Base-by-base conservation (phyloP, 1,140 invertebrate genomes). In the Mamestra configurata region DNA sequence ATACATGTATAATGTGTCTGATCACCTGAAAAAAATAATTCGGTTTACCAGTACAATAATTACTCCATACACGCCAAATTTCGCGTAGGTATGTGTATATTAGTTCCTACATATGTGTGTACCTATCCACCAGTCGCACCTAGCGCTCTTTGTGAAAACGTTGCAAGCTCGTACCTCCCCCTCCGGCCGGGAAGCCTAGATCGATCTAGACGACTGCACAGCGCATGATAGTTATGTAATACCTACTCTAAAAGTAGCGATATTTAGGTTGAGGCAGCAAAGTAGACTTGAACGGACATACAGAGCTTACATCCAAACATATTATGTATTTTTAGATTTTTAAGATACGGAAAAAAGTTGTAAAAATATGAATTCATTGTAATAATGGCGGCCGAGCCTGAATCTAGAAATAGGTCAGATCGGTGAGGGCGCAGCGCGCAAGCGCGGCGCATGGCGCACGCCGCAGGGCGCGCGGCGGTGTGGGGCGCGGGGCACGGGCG, bases 351-450 rank as follows among this genome's bases (percentile, higher is more conserved):
- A 40, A 10, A 40, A 66, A 11, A 18, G 10, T 7, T 8, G 3
- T 11, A 40, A 55, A 57, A 40, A 66, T 15, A 40, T 35, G 6
- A 77, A 68, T 10, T 46, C 43, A 15, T 61, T 35, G 15, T 20
- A 37, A n/a, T n/a, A n/a, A 77, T 53, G 40, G 40, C 49, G 59
- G 40, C 66, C 40, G 59, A 68, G 71, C 75, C 57, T 81, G 49
- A 83, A 81, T 85, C 83, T 87, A 86, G 83, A 92, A 90, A 82
- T 92, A 89, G 91, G 85, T 89, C 86, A 89, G 64, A 80, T 82
- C 66, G 83, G 82, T 66, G 71, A 37, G 27, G 64, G 61, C 71
- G 61, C 27, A 22, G 35, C 20, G 61, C 85, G 85, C 86, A 84
- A 40, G 83, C 84, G 86, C 82, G 59, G 75, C 40, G 31, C 61